Evolutionary conservation across 2,797 vertebrate species (phyloP).

Genomic region (Sebastes taczanowskii): DNA sequence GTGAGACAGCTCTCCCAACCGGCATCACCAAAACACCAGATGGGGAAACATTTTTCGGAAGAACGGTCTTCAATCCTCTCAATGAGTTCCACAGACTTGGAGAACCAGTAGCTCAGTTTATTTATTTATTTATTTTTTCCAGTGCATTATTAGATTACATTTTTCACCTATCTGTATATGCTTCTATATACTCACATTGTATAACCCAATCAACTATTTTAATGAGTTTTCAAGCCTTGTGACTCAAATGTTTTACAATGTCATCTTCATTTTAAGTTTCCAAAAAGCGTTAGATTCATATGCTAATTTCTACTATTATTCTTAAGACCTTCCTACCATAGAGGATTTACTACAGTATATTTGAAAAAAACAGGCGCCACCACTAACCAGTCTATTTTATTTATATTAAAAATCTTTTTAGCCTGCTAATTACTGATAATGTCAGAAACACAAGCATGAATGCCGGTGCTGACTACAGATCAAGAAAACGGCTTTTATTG

Average conservation of each 20-base stretch:
- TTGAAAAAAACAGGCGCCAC: neutral
- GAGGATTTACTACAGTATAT: neutral
- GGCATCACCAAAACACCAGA: neutral
- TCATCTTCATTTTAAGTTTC: neutral
- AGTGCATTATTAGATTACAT: too few relatives aligned
- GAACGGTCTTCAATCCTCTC: too few relatives aligned
- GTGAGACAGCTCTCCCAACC: neutral
- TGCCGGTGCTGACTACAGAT: neutral
- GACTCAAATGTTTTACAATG: neutral
- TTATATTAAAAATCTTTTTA: neutral
- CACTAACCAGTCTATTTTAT: neutral
- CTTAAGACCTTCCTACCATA: neutral
- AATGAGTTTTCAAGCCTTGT: neutral
- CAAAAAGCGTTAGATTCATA: neutral
- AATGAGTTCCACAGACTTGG: too few relatives aligned
- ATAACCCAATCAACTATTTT: neutral
- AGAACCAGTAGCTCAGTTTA: too few relatives aligned
- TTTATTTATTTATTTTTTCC: too few relatives aligned
- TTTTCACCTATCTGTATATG: neutral
- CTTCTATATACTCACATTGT: neutral
- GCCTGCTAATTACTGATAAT: conserved; percentile 23
- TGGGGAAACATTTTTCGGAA: neutral
- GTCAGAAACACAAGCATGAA: neutral
- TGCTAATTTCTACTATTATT: neutral
- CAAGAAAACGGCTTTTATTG: conserved; percentile 10